These are phyloP conservation scores for Plutomurus gul DNA, from an alignment of 1,140 invertebrate genomes.

Conservation along the genomic window DNA sequence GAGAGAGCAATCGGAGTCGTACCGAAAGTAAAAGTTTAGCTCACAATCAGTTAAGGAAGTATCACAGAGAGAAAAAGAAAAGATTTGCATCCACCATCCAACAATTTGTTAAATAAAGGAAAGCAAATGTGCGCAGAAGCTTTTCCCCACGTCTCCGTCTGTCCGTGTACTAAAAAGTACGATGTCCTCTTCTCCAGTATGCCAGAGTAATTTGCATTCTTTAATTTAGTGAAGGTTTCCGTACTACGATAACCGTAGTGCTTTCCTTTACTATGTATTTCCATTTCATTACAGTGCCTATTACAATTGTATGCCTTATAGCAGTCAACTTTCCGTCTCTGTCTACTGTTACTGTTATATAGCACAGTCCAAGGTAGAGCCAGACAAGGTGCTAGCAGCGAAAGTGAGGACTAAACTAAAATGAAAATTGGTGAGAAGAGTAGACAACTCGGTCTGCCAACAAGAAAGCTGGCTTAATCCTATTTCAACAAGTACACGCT, in stretches of 20 bases:
- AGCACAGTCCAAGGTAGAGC: too few species aligned
- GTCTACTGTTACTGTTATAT: too few species aligned
- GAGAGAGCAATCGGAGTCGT: too few species aligned
- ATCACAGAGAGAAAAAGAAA: background rate
- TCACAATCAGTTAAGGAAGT: too few species aligned
- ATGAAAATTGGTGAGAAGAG: constrained; percentile 24
- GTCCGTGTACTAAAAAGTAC: too few species aligned
- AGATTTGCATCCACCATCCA: constrained; percentile 1
- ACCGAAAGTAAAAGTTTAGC: background rate
- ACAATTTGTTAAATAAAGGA: constrained; percentile 11
- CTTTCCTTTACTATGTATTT: constrained; percentile 21
- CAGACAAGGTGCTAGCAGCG: background rate
- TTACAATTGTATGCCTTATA: constrained; percentile 3
- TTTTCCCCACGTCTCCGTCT: background rate
- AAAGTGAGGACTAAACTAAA: background rate
- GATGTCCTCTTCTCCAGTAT: too few species aligned
- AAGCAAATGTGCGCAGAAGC: background rate
- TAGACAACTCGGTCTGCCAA: constrained; percentile 16
- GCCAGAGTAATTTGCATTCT: constrained; percentile 20
- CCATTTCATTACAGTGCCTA: constrained; percentile 10
- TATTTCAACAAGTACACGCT: constrained; percentile 16
- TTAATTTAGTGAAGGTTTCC: constrained; percentile 11
- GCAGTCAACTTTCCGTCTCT: too few species aligned
- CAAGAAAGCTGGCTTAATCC: constrained; percentile 18
- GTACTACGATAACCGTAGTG: background rate